A percentile compares a stretch with the other conserved stretches of the same genome.
phyloP scores from a whole-genome alignment of 2,797 vertebrate genomes.

The Chelonia mydas region DNA sequence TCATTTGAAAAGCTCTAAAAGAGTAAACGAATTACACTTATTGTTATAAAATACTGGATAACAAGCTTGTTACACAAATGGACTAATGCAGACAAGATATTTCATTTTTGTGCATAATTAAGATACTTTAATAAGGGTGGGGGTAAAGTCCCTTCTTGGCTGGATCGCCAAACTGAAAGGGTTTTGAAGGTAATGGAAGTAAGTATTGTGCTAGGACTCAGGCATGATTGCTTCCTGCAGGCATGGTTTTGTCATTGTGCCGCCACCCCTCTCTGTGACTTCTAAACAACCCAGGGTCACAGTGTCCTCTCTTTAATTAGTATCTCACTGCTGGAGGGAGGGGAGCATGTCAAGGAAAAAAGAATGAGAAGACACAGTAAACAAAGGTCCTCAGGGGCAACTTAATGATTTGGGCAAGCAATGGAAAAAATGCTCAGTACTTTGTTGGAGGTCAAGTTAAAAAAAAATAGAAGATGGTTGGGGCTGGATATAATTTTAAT shows the following conservation, averaged over 20 bases:
- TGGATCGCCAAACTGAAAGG: slow-evolving; percentile 50
- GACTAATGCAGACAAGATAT: background rate
- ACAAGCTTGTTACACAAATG: background rate
- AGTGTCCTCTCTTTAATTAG: slow-evolving; percentile 82
- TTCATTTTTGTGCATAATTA: slow-evolving; percentile 1
- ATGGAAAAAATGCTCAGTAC: slow-evolving; percentile 74
- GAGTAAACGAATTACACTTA: background rate
- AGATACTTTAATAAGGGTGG: slow-evolving; percentile 52
- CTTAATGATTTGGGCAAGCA: slow-evolving; percentile 74
- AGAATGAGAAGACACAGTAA: slow-evolving; percentile 78
- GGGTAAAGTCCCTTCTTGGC: slow-evolving; percentile 44
- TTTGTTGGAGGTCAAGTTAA: background rate
- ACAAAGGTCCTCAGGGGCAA: slow-evolving; percentile 77
- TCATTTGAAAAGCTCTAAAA: slow-evolving; percentile 12
- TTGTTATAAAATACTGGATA: background rate
- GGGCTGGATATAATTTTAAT: slow-evolving; percentile 14
- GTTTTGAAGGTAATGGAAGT: slow-evolving; percentile 70
- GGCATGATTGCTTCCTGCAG: slow-evolving; percentile 72
- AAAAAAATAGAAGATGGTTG: background rate
- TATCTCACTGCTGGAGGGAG: slow-evolving; percentile 79
- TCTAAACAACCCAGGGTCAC: slow-evolving; percentile 79
- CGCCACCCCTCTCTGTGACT: slow-evolving; percentile 72
- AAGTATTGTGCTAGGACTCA: slow-evolving; percentile 55
- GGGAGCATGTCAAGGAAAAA: slow-evolving; percentile 73
- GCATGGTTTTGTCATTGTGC: slow-evolving; percentile 73